Percentiles rank a stretch among this genome's conserved stretches.
Evolutionary conservation across 2,888 invertebrate species (phyloP).

Genomic region (Eilema griseolum): DNA sequence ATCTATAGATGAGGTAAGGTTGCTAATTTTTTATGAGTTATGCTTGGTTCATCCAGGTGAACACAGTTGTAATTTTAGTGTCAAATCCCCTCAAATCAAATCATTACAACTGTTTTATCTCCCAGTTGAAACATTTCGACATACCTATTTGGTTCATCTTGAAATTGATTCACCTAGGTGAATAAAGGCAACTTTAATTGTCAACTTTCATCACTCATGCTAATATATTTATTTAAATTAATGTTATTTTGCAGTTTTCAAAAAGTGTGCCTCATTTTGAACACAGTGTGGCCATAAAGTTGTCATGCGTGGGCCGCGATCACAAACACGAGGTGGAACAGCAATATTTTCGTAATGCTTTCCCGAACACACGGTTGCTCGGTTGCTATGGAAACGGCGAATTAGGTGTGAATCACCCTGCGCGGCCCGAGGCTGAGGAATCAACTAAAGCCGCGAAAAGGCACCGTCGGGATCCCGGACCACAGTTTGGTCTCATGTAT

Average conservation of each 20-base stretch:
- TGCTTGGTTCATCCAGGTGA: not conserved
- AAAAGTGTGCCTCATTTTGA: slow-evolving; percentile 74
- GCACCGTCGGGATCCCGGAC: slow-evolving; percentile 55
- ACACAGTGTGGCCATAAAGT: slow-evolving; percentile 75
- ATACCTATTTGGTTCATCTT: too few relatives aligned
- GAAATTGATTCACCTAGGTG: too few relatives aligned
- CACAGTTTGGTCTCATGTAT: slow-evolving; percentile 70
- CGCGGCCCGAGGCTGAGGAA: slow-evolving; percentile 42
- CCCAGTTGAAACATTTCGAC: too few relatives aligned
- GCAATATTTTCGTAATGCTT: slow-evolving; percentile 70
- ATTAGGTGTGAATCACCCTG: slow-evolving; percentile 73
- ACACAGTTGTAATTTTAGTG: not conserved
- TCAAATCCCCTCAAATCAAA: too few relatives aligned
- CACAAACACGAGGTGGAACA: slow-evolving; percentile 75
- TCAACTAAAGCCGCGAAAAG: slow-evolving; percentile 51
- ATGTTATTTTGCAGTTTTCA: slow-evolving; percentile 69
- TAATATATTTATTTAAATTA: not conserved
- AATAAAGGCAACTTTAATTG: too few relatives aligned
- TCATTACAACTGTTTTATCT: too few relatives aligned
- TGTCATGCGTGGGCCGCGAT: slow-evolving; percentile 80
- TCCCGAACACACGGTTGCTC: slow-evolving; percentile 73
- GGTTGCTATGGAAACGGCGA: slow-evolving; percentile 84
- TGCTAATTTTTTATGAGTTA: not conserved
- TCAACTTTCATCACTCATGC: not conserved
- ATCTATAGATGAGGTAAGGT: slow-evolving; percentile 71